Evolutionary conservation across 2,113 vertebrate species (phyloP), one percentile per base, ranked within the genome.

Genomic region (Elephantulus edwardii): DNA sequence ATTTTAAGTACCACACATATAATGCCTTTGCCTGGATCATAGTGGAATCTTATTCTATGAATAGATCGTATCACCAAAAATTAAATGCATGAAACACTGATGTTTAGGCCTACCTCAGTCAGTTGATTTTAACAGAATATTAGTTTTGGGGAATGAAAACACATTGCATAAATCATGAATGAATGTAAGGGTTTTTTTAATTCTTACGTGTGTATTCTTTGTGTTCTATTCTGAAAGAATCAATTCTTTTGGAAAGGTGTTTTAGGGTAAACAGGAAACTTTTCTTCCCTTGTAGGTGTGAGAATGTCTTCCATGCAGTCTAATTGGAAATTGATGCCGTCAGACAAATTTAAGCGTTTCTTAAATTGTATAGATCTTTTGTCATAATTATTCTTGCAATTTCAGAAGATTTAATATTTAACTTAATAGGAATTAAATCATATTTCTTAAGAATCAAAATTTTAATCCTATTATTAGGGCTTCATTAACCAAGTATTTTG

Each of bases 391-490:
- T 93, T n/a, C 60, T 33, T 54, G n/a, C 8, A 60, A 6, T 58
- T 91, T 79, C 66, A 83, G 38, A 68, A 89, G 30, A 86, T 88
- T 89, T 72, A 82, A 56, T 83, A 48, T 80, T 91, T 95, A 75
- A 24, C 48, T 20, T 86, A 60, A 52, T 80, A 81, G 38, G 84
- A 1, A 50, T 77, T 66, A 72, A 72, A 11, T 83, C 26, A 79
- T 48, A 12, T 87, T 86, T 75, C 82, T 89, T 93, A 85, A 52
- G 26, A 28, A 87, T 89, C 52, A 90, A 33, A 56, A 80, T 86
- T 87, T 72, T 30, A 52, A 40, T 82, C 42, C n/a, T 86, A 0
- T 77, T 19, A 12, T 88, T 90, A 42, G 77, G 42, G 35, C 66
- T 62, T 44, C 4, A 40, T 52, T 88, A 22, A 85, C 89, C n/a